Percentiles rank a stretch among this genome's conserved stretches.
Conservation (phyloP, 2,113 vertebrate genomes). For the Ailurus styani region DNA sequence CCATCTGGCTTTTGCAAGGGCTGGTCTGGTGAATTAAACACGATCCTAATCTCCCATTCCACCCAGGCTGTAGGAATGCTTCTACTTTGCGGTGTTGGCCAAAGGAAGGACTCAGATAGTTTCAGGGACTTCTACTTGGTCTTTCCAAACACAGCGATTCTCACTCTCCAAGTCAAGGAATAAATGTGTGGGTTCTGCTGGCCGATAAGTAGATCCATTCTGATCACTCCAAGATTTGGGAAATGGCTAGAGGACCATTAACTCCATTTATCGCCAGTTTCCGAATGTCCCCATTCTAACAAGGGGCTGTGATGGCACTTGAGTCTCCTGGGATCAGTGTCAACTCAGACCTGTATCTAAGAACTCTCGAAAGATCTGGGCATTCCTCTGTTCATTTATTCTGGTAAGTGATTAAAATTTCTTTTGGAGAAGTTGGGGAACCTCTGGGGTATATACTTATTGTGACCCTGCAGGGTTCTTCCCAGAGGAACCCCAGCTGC, state of each 20-base stretch:
- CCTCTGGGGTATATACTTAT: neutral
- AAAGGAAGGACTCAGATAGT: neutral
- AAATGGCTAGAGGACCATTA: neutral
- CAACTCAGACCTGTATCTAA: neutral
- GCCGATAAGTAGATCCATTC: neutral
- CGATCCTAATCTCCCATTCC: neutral
- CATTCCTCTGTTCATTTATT: neutral
- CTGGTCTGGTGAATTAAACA: neutral
- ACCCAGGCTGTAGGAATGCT: neutral
- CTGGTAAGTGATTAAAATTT: neutral
- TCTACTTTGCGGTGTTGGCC: neutral
- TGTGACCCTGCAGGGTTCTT: neutral
- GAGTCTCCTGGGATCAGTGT: neutral
- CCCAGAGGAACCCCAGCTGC: neutral
- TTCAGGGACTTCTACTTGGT: neutral
- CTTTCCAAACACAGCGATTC: neutral
- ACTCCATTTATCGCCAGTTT: neutral
- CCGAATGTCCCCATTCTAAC: neutral
- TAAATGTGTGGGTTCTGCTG: neutral
- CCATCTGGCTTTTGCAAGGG: neutral
- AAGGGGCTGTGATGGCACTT: neutral
- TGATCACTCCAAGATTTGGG: neutral
- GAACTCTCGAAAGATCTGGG: neutral
- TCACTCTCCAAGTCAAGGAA: neutral
- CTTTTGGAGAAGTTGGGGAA: neutral